Percentiles rank a stretch among this genome's conserved stretches.
Conservation (phyloP, 2,888 invertebrate species). For the Calameuta pallipes region DNA sequence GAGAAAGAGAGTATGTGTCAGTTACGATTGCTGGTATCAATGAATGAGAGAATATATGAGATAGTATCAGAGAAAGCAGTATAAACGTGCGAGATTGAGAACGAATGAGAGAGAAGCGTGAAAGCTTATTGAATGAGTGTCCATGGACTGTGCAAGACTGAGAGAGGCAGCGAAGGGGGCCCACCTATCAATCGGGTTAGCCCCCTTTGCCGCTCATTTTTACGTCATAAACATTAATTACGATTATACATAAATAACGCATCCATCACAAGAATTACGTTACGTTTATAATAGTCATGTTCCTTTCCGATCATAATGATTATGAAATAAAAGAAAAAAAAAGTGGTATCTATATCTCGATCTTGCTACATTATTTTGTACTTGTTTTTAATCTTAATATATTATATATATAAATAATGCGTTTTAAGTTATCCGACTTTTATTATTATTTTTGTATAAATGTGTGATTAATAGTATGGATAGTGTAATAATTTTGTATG, state of each 20-base stretch:
- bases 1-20: neutral
- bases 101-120: neutral
- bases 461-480: constrained; percentile 65
- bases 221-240: constrained; percentile 58
- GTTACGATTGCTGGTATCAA: neutral
- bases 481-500: constrained; percentile 66
- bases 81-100: constrained; percentile 7
- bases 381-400: constrained; percentile 57
- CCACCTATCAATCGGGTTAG: constrained; percentile 48
- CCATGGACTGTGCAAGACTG: constrained; percentile 58
- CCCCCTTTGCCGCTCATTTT: constrained; percentile 57
- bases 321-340: constrained; percentile 18
- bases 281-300: constrained; percentile 57
- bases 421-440: constrained; percentile 56
- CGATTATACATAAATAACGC: constrained; percentile 53
- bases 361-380: constrained; percentile 61
- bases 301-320: constrained; percentile 52
- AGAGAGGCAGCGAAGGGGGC: constrained; percentile 57
- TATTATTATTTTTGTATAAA: constrained; percentile 65
- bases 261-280: constrained; percentile 53
- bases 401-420: constrained; percentile 50
- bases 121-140: constrained; percentile 35
- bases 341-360: constrained; percentile 45
- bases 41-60: constrained; percentile 15
- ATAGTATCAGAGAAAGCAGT: constrained; percentile 31